These are phyloP conservation scores for Sebastes itinus DNA, from an alignment of 2,797 vertebrate species.

Conservation along the genomic window DNA sequence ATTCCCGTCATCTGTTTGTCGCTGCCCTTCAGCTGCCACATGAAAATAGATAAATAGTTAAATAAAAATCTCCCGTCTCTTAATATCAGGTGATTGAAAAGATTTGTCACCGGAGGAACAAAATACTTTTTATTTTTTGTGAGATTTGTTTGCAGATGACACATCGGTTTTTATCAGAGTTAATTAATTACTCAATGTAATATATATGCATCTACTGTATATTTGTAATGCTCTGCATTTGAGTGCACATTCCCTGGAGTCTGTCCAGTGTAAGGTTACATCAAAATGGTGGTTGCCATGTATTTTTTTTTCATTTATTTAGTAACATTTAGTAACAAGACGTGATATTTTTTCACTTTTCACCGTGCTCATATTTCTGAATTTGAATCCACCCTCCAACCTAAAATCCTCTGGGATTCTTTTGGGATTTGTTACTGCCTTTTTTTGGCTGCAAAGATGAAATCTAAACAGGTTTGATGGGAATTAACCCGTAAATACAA, in stretches of 20 bases:
- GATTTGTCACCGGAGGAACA: conserved; percentile 42
- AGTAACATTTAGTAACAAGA: not conserved
- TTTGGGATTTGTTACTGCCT: not conserved
- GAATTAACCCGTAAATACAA: not conserved
- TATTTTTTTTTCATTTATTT: not conserved
- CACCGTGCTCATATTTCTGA: not conserved
- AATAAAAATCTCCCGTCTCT: conserved; percentile 56
- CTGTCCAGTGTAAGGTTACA: not conserved
- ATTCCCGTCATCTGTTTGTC: conserved; percentile 70
- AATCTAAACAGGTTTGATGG: not conserved
- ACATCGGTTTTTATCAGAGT: not conserved
- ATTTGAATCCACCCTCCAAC: not conserved
- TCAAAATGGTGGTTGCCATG: not conserved
- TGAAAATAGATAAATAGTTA: conserved; percentile 38
- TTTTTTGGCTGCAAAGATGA: not conserved
- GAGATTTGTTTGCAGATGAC: conserved; percentile 7
- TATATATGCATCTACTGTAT: not conserved
- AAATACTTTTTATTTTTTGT: not conserved
- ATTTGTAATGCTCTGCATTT: not conserved
- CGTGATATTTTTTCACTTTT: not conserved
- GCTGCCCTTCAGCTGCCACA: conserved; percentile 67
- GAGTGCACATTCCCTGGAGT: not conserved
- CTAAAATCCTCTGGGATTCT: not conserved
- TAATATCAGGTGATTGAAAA: conserved; percentile 72
- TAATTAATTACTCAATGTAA: not conserved